A percentile compares a stretch with the other conserved stretches of the same genome.
Evolutionary conservation across 2,888 invertebrate species (phyloP).

Genomic region (Melinaea marsaeus): DNA sequence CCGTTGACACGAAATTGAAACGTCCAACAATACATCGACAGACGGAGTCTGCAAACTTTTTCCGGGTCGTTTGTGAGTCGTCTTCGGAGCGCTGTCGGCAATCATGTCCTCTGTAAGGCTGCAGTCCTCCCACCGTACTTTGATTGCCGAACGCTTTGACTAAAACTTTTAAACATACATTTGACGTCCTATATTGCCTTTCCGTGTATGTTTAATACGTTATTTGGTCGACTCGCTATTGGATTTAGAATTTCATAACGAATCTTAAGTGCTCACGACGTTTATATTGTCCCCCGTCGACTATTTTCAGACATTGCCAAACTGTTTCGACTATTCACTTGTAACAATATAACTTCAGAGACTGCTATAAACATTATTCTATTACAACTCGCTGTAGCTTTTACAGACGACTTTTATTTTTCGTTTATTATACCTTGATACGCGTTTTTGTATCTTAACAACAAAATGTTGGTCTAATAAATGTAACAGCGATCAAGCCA

Average conservation of each 20-base stretch:
- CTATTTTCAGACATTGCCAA: conserved; percentile 22
- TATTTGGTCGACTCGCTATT: conserved; percentile 55
- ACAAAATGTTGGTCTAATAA: conserved; percentile 16
- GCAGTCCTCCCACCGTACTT: conserved; percentile 67
- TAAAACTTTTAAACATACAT: conserved; percentile 71
- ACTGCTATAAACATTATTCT: conserved; percentile 17
- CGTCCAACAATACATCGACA: conserved; percentile 43
- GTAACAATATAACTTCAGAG: conserved; percentile 18
- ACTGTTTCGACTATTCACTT: conserved; percentile 20
- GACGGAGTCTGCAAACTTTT: conserved; percentile 66
- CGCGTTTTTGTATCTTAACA: too few species aligned
- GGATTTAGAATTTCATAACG: conserved; percentile 42
- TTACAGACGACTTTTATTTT: too few species aligned
- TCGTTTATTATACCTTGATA: too few species aligned
- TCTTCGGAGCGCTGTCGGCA: conserved; percentile 59
- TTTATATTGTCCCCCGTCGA: conserved; percentile 24
- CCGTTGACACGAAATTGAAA: conserved; percentile 41
- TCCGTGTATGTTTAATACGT: conserved; percentile 57
- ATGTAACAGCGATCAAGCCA: conserved; percentile 61
- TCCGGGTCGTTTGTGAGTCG: conserved; percentile 61
- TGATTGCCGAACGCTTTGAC: conserved; percentile 74
- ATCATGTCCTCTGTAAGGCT: conserved; percentile 75
- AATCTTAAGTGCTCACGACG: conserved; percentile 15
- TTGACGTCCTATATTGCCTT: conserved; percentile 72
- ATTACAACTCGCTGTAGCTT: background rate